Evolutionary conservation across 2,113 vertebrate genomes (phyloP), one percentile per base, ranked within the genome.

Genomic region (Zosterops japonicus): DNA sequence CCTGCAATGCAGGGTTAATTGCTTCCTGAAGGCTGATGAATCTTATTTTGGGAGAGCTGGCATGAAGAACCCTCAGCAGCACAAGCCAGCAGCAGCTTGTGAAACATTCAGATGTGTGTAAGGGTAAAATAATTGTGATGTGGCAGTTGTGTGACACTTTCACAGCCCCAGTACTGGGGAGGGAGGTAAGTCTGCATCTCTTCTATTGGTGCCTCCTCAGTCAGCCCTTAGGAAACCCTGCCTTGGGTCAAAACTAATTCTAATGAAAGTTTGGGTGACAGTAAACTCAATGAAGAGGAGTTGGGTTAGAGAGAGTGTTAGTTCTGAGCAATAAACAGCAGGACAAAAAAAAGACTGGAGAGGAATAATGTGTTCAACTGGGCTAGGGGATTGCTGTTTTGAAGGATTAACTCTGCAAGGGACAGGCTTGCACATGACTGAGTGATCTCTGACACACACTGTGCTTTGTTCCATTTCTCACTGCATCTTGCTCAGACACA

Each of bases 401-500:
- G 72, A 87, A 78, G 52, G 75, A 8, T 50, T 50, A 57, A 22
- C 44, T 79, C 89, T 69, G 56, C 52, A 25, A 70, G 72, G 61
- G 65, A 75, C 60, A 49, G 83, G 65, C 42, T 70, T 67, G 83
- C 63, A 52, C 63, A 33, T 2, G 14, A 46, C 84, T 68, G 4
- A 50, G 50, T 85, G 93, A 91, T 94, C 94, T 74, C 77, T 94
- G 94, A 90, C 95, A 92, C 12, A 1, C 47, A 16, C 41, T 1
- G 24, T 3, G 19, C 93, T 91, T 85, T 93, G 84, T 83, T 79
- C 81, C 75, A 11, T 76, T 93, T 94, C 64, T 89, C 80, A 56
- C 1, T 93, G 79, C 74, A 72, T 95, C 90, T 74, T 95, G 69
- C 83, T 88, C 61, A 85, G 78, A 91, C 89, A 91, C 87, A 74